Conservation (phyloP, 2,888 invertebrate genomes). For the Patella depressa region DNA sequence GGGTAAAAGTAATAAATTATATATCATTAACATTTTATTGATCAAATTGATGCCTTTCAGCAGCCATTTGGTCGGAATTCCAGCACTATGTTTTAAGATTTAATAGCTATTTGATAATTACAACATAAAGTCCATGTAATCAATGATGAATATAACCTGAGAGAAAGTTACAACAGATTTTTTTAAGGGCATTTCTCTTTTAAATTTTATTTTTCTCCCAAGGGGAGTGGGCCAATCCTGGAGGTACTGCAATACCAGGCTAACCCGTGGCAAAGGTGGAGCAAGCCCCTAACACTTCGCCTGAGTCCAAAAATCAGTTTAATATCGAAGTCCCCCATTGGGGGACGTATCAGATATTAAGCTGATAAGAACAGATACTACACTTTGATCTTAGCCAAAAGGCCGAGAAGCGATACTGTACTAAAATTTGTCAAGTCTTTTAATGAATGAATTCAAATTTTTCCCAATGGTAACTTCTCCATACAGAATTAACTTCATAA, state of each 20-base stretch:
- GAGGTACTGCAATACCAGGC: slow-evolving; percentile 80
- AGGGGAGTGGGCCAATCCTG: slow-evolving; percentile 70
- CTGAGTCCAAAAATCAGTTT: slow-evolving; percentile 63
- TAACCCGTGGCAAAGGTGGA: slow-evolving; percentile 79
- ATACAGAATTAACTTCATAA: too few species aligned
- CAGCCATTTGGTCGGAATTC: too few species aligned
- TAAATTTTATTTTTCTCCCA: slow-evolving; percentile 31
- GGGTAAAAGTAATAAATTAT: too few species aligned
- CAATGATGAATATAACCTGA: too few species aligned
- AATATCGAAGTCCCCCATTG: slow-evolving; percentile 71
- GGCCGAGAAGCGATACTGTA: slow-evolving; percentile 49
- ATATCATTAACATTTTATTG: too few species aligned
- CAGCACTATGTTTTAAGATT: too few species aligned
- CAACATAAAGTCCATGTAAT: too few species aligned
- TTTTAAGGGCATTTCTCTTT: background rate
- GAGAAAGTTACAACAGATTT: too few species aligned
- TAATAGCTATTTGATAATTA: too few species aligned
- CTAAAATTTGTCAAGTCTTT: background rate
- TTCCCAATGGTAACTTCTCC: too few species aligned
- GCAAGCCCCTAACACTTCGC: slow-evolving; percentile 75
- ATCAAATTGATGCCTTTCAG: too few species aligned
- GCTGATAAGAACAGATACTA: slow-evolving; percentile 79
- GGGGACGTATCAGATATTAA: slow-evolving; percentile 79
- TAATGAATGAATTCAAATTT: too few species aligned
- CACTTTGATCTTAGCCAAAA: slow-evolving; percentile 58